A percentile compares a stretch with the other conserved stretches of the same genome.
Conservation (phyloP, 2,797 vertebrate genomes). For the Spinus pinus region DNA sequence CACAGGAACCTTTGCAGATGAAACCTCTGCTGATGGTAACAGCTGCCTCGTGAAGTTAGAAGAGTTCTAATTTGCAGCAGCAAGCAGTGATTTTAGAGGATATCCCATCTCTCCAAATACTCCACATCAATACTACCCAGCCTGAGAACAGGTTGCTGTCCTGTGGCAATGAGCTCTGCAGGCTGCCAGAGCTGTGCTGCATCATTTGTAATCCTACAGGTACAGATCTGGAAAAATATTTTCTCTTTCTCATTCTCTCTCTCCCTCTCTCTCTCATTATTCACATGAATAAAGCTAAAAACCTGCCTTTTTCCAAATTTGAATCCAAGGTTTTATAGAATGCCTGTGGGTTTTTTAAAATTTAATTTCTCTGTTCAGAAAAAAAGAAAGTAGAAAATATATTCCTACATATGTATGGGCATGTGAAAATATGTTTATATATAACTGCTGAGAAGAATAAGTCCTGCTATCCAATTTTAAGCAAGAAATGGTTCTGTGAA, state of each 20-base stretch:
- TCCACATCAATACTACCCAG: not conserved
- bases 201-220: not conserved
- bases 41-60: not conserved
- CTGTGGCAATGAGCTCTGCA: not conserved
- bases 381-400: not conserved
- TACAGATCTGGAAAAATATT: not conserved
- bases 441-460: not conserved
- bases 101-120: not conserved
- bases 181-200: not conserved
- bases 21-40: not conserved
- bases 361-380: not conserved
- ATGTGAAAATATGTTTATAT: not conserved
- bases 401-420: not conserved
- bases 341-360: not conserved
- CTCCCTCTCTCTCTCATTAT: not conserved
- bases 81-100: not conserved
- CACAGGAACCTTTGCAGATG: not conserved
- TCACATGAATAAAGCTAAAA: not conserved
- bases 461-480: not conserved
- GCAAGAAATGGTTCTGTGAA: not conserved
- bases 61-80: slow-evolving; percentile 7
- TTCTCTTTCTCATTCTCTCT: not conserved
- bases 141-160: not conserved
- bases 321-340: not conserved
- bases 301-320: not conserved